Conservation (phyloP, 2,113 vertebrate genomes). For the Ginglymostoma cirratum region DNA sequence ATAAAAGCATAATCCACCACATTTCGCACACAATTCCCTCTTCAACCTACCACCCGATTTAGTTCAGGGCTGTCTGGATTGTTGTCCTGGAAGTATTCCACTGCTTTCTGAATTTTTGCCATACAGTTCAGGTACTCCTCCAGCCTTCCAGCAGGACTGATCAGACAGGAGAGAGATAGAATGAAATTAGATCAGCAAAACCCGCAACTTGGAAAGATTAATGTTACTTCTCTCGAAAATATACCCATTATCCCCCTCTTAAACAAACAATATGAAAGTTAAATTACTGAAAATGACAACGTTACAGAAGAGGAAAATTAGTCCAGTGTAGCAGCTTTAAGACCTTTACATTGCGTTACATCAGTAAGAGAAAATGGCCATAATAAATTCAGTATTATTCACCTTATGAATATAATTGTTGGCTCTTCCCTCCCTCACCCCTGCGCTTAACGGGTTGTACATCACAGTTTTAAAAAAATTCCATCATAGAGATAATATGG, state of each 20-base stretch:
- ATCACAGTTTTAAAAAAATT: not conserved
- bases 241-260: not conserved
- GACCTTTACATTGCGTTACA: not conserved
- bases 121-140: conserved; percentile 88
- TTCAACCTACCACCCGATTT: conserved; percentile 80
- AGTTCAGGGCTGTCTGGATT: conserved; percentile 93
- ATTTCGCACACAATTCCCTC: not conserved
- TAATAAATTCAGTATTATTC: not conserved
- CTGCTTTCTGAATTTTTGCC: conserved; percentile 93
- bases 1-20: not conserved
- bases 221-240: not conserved
- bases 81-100: conserved; percentile 97
- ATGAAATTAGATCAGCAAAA: not conserved
- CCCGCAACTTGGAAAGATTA: not conserved
- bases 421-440: not conserved
- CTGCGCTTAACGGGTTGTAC: not conserved
- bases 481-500: not conserved
- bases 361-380: not conserved
- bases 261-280: not conserved
- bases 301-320: too few relatives aligned
- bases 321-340: not conserved
- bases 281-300: not conserved
- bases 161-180: not conserved
- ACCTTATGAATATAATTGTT: not conserved
- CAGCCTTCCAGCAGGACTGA: conserved; percentile 80